These are phyloP conservation scores for Ciconia maguari DNA, from an alignment of 2,113 vertebrate genomes.

Conservation along the genomic window DNA sequence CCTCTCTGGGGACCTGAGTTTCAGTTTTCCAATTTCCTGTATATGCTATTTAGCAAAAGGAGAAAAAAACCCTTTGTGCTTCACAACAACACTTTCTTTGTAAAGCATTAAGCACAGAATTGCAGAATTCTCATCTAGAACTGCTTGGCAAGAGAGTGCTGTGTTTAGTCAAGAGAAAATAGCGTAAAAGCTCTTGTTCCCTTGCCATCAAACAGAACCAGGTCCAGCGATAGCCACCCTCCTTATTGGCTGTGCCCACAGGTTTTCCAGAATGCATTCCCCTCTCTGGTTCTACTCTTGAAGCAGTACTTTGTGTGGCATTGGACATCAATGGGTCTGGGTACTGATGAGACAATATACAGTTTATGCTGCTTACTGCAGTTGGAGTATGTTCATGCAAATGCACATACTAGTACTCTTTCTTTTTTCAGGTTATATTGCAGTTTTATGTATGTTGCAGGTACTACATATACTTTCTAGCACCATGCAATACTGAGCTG, in stretches of 20 bases:
- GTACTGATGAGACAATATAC: too few species aligned
- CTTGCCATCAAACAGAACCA: neutral
- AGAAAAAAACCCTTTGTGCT: neutral
- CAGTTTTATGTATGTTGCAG: neutral
- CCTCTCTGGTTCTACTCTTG: neutral
- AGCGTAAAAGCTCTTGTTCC: neutral
- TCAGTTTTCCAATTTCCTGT: neutral
- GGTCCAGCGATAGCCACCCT: neutral
- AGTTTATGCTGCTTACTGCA: neutral
- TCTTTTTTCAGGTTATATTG: neutral
- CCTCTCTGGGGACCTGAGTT: neutral
- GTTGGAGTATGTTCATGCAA: neutral
- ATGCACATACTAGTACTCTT: neutral
- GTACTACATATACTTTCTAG: neutral
- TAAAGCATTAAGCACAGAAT: neutral
- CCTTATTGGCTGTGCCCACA: neutral
- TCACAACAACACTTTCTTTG: neutral
- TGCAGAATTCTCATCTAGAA: neutral
- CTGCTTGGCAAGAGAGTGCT: neutral
- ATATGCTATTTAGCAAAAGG: neutral
- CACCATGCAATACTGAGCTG: neutral
- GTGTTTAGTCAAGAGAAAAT: neutral
- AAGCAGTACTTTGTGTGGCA: neutral
- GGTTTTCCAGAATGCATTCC: neutral
- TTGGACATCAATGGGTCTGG: neutral